These are phyloP conservation scores for Mamestra brassicae DNA, from an alignment of 2,888 invertebrate genomes.

Conservation along the genomic window DNA sequence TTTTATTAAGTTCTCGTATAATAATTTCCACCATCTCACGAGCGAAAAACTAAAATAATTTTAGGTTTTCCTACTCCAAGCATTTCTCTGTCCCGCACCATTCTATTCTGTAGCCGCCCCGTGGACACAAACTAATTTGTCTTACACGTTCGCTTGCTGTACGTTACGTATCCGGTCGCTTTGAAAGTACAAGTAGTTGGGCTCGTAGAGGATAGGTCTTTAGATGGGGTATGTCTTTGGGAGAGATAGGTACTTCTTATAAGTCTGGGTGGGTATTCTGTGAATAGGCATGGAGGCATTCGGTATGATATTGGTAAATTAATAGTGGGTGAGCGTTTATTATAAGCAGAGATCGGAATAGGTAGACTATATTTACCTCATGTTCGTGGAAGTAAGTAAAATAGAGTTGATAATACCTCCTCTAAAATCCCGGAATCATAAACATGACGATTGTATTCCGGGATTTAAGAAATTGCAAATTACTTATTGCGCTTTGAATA, in stretches of 20 bases:
- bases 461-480: too few species aligned
- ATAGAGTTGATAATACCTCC: too few species aligned
- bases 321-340: neutral
- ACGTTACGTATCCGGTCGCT: constrained; percentile 32
- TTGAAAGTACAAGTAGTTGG: constrained; percentile 42
- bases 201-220: neutral
- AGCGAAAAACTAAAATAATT: neutral
- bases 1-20: too few species aligned
- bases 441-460: too few species aligned
- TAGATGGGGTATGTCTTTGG: constrained; percentile 7
- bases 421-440: too few species aligned
- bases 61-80: neutral
- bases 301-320: neutral
- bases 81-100: constrained; percentile 21
- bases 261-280: neutral
- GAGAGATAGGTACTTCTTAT: constrained; percentile 12
- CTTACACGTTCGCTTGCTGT: constrained; percentile 71
- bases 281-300: neutral
- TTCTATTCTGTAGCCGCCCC: constrained; percentile 45
- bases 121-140: constrained; percentile 77
- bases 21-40: too few species aligned
- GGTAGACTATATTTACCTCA: too few species aligned
- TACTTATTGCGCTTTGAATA: too few species aligned
- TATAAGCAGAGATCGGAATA: too few species aligned
- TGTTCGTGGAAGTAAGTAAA: too few species aligned